Conservation (phyloP, 2,888 invertebrate genomes). For the Alloplasta piceator region DNA sequence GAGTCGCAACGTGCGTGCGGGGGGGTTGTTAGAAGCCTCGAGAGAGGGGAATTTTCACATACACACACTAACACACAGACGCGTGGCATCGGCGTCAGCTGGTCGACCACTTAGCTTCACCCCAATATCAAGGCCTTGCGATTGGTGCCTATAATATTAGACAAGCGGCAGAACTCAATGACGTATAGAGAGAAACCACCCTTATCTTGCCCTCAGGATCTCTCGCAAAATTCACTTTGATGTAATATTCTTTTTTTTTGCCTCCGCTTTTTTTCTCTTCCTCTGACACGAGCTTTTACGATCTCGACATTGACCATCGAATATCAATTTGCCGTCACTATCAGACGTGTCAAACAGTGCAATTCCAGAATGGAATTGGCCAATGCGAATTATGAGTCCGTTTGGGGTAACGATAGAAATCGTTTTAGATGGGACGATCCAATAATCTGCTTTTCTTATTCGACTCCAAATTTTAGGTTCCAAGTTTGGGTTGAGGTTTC, state of each 20-base stretch:
- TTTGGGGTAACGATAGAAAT: no score
- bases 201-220: constrained; percentile 38
- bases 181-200: constrained; percentile 74
- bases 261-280: constrained; percentile 41
- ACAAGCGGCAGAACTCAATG: constrained; percentile 81
- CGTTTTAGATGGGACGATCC: no score
- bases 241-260: constrained; percentile 42
- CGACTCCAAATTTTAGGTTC: no score
- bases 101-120: constrained; percentile 85
- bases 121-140: constrained; percentile 83
- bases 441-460: no score
- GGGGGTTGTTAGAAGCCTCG: constrained; percentile 37
- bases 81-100: constrained; percentile 84
- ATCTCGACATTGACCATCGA: constrained; percentile 58
- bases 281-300: constrained; percentile 48
- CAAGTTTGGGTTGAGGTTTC: no score
- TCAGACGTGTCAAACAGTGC: constrained; percentile 13
- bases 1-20: constrained; percentile 82
- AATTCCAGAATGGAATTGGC: not conserved
- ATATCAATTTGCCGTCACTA: constrained; percentile 48
- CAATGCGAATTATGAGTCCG: no score
- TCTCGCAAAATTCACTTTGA: constrained; percentile 27
- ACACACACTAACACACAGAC: constrained; percentile 27
- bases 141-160: constrained; percentile 83
- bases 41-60: constrained; percentile 42